phyloP scores from a whole-genome alignment of 2,797 vertebrate genomes.

The Pseudopleuronectes americanus region DNA sequence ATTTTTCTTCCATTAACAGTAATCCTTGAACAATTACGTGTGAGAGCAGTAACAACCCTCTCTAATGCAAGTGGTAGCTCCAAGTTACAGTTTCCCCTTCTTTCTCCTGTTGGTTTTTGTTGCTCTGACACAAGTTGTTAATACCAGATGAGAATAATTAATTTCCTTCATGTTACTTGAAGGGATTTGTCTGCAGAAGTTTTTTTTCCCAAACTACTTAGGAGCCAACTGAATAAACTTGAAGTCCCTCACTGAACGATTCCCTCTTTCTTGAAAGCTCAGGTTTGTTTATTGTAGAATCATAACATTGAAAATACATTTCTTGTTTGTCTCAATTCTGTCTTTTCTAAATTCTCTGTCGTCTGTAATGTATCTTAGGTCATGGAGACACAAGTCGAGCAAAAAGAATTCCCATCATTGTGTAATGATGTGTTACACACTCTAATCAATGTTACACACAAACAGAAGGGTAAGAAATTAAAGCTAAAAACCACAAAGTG shows the following conservation, averaged over 20 bases:
- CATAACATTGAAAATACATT: neutral
- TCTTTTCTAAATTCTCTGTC: neutral
- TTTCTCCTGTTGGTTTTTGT: neutral
- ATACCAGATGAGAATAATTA: too few relatives aligned
- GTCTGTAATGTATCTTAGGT: neutral
- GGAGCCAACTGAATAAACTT: slow-evolving; percentile 6
- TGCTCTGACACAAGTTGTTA: neutral
- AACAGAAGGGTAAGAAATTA: too few relatives aligned
- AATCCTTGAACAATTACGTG: neutral
- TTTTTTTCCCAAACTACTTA: neutral
- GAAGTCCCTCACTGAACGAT: slow-evolving; percentile 2
- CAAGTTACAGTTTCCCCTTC: neutral
- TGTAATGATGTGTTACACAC: too few relatives aligned
- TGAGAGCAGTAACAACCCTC: neutral
- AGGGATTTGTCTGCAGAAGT: too few relatives aligned
- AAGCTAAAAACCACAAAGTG: neutral
- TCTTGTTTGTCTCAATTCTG: neutral
- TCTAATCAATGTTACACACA: neutral
- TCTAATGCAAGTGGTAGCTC: neutral
- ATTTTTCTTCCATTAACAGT: neutral
- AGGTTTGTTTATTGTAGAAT: too few relatives aligned
- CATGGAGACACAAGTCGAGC: neutral
- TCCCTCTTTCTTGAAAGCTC: neutral
- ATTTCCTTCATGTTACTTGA: too few relatives aligned
- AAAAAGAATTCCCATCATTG: neutral